phyloP scores from a whole-genome alignment of 2,888 invertebrate genomes.

The Griposia aprilina region DNA sequence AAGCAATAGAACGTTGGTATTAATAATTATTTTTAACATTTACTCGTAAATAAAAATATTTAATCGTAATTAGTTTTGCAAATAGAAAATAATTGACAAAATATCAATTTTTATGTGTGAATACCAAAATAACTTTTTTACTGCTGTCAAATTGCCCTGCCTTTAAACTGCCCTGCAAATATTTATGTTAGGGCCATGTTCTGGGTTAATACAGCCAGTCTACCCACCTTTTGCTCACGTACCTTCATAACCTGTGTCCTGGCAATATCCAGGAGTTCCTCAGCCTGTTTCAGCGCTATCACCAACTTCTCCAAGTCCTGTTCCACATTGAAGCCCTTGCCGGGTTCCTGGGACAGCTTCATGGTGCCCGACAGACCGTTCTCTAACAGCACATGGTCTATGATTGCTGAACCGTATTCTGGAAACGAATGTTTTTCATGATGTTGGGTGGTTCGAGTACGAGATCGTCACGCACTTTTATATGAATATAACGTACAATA shows the following conservation, averaged over 20 bases:
- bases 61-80: too few relatives aligned
- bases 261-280: constrained; percentile 91
- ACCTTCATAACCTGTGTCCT: constrained; percentile 90
- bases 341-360: constrained; percentile 81
- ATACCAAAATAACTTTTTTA: too few relatives aligned
- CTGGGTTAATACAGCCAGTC: background rate
- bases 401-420: constrained; percentile 97
- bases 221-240: constrained; percentile 30
- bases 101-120: too few relatives aligned
- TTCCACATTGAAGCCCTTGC: constrained; percentile 92
- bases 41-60: too few relatives aligned
- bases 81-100: too few relatives aligned
- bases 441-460: too few relatives aligned
- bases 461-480: too few relatives aligned
- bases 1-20: too few relatives aligned
- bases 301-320: constrained; percentile 92
- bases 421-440: constrained; percentile 27
- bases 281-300: constrained; percentile 92
- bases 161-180: background rate
- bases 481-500: too few relatives aligned
- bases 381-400: constrained; percentile 96
- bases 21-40: too few relatives aligned
- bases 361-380: constrained; percentile 92
- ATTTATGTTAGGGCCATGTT: background rate
- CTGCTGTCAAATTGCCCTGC: too few relatives aligned